Conservation (phyloP, 92 coral and sea anemone genomes). For the Siderastrea radians region DNA sequence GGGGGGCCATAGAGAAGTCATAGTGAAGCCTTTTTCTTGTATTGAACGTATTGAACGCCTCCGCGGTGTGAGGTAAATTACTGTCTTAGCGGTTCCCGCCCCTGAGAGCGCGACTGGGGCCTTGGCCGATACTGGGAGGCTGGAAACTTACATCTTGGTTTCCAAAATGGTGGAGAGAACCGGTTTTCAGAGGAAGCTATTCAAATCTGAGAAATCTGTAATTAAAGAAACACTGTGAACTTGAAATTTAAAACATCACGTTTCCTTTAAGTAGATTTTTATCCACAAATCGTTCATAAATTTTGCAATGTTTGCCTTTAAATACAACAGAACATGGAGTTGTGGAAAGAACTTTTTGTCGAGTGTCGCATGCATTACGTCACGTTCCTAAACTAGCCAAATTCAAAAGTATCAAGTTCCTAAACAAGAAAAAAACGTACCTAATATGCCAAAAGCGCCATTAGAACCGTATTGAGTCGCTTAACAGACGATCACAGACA, state of each 20-base stretch:
- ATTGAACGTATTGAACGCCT: not conserved
- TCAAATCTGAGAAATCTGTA: not conserved
- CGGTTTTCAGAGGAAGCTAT: not conserved
- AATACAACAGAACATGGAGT: not conserved
- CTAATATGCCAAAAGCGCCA: too few species aligned
- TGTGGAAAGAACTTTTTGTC: not conserved
- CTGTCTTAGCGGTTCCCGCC: slow-evolving; percentile 1
- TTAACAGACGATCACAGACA: too few species aligned
- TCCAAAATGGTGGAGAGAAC: not conserved
- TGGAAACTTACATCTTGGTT: not conserved
- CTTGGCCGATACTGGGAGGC: not conserved
- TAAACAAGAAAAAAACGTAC: too few species aligned
- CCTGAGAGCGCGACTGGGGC: not conserved
- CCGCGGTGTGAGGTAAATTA: not conserved
- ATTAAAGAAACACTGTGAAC: not conserved
- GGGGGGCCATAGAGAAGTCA: not conserved
- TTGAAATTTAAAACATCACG: not conserved
- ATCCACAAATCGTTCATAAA: not conserved
- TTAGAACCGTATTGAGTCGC: too few species aligned
- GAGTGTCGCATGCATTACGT: not conserved
- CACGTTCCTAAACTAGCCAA: too few species aligned
- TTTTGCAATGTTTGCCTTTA: not conserved
- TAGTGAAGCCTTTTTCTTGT: not conserved
- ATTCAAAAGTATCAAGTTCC: too few species aligned
- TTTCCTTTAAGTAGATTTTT: not conserved